Evolutionary conservation across 2,888 invertebrate genomes (phyloP), one percentile per base, ranked within the genome.

Genomic region (Drosophila prostipennis): DNA sequence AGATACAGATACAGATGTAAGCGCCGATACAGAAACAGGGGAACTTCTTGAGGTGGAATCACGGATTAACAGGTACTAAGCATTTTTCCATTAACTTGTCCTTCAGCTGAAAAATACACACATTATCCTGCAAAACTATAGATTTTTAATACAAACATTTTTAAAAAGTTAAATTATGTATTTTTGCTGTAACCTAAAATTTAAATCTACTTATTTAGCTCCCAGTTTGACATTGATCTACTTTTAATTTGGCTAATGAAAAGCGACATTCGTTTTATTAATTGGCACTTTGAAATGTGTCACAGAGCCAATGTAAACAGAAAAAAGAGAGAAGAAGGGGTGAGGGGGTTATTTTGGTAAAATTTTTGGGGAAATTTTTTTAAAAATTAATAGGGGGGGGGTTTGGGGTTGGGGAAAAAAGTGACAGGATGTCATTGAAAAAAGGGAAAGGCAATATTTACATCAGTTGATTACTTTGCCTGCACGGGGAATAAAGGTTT

Each of bases 1-100:
- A 51, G 23, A 23, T 51, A 37, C n/a, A 51, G 23, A 37, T 51
- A 37, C n/a, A 51, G 23, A 37, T 51, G 23, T 11, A 52, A 26
- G n/a, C 7, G 10, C 2, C n/a, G 19, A 29, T 29, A 16, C 29
- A 16, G 6, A 11, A n/a, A 53, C 39, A 53, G 16, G 4, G 1
- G 2, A n/a, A 14, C 13, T 8, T 4, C 8, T 14, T 8, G 11
- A 16, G 3, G 11, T 6, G 10, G 34, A 11, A 34, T 1, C 11
- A 6, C 7, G 13, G 6, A 45, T 23, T 11, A 26, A 26, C 13
- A 23, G 13, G 13, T 3, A 3, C 3, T 19, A 19, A 3, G 19
- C 2, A 19, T 19, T 19, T 19, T 19, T 19, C 2, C 2, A 1
- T 7, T 29, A 1, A 29, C 19, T 19, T 19, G 19, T 19, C 19